A percentile compares a stretch with the other conserved stretches of the same genome.
These are phyloP conservation scores for Pseudomyrmex pallidus DNA, from an alignment of 1,140 invertebrate species.

Conservation along the genomic window DNA sequence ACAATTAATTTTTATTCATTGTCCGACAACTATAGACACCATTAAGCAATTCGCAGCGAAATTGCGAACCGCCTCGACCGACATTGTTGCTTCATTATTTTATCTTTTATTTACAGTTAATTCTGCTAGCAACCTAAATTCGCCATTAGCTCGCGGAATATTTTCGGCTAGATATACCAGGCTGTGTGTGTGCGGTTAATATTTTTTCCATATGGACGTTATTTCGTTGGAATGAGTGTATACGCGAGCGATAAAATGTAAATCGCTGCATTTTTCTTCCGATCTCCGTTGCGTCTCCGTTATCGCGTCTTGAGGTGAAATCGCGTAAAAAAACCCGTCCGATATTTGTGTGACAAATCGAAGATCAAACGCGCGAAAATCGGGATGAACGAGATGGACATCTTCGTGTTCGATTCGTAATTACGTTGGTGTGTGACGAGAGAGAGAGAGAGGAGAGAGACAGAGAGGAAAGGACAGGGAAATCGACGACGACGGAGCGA, in stretches of 20 bases:
- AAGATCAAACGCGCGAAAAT: constrained; percentile 16
- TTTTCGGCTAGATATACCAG: background rate
- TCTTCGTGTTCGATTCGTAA: constrained; percentile 26
- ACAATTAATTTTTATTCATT: constrained; percentile 2
- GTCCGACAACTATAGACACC: background rate
- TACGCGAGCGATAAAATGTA: constrained; percentile 48
- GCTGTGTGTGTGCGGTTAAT: background rate
- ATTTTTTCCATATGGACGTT: constrained; percentile 1
- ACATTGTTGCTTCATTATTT: constrained; percentile 7
- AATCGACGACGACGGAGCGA: background rate
- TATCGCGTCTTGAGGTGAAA: background rate
- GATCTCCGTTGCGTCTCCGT: background rate
- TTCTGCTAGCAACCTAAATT: constrained; percentile 1
- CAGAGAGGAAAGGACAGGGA: constrained; percentile 10
- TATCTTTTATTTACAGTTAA: constrained; percentile 11
- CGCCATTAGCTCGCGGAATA: constrained; percentile 7
- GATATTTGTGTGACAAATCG: constrained; percentile 35
- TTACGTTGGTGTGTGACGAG: constrained; percentile 9
- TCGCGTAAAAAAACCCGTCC: background rate
- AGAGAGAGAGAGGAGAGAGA: background rate
- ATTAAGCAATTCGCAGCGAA: background rate
- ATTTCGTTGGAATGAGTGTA: constrained; percentile 25
- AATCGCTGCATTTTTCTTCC: constrained; percentile 7
- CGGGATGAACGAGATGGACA: constrained; percentile 49
- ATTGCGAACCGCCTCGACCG: background rate